Conservation (phyloP, 2,113 vertebrate species). For the Clarias magur region DNA sequence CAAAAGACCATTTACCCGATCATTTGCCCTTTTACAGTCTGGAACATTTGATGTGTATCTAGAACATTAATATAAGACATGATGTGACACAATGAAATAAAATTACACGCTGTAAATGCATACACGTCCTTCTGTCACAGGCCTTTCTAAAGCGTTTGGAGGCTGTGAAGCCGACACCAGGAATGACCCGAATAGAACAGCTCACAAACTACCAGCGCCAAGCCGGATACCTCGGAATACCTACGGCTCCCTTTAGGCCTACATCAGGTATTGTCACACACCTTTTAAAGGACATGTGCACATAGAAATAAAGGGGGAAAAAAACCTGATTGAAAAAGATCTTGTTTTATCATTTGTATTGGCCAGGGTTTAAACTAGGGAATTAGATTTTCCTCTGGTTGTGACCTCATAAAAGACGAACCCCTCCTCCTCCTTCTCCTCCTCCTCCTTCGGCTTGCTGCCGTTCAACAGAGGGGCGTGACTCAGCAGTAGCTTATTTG, state of each 20-base stretch:
- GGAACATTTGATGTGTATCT: not conserved
- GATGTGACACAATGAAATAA: not conserved
- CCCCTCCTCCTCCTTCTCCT: too few relatives aligned
- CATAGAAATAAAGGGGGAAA: not conserved
- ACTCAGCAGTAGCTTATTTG: too few relatives aligned
- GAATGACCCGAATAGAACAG: constrained; percentile 84
- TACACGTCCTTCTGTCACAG: constrained; percentile 48
- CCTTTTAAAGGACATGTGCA: too few relatives aligned
- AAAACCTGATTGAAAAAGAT: too few relatives aligned
- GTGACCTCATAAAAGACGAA: too few relatives aligned
- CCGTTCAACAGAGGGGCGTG: too few relatives aligned
- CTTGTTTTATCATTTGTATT: too few relatives aligned
- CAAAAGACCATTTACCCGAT: not conserved
- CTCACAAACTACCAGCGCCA: constrained; percentile 86
- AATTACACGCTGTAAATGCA: not conserved
- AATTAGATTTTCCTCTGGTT: too few relatives aligned
- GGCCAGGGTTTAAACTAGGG: too few relatives aligned
- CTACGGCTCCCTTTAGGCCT: constrained; percentile 21
- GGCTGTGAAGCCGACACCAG: constrained; percentile 84
- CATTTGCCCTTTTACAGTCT: not conserved
- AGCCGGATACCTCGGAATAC: constrained; percentile 69
- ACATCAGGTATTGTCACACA: constrained; percentile 64
- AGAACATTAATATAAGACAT: not conserved
- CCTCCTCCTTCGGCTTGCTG: too few relatives aligned
- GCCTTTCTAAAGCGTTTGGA: constrained; percentile 88